Conservation (phyloP, 30 jellyfish, hydroid and myxozoan genomes). For the Cassiopea andromeda region DNA sequence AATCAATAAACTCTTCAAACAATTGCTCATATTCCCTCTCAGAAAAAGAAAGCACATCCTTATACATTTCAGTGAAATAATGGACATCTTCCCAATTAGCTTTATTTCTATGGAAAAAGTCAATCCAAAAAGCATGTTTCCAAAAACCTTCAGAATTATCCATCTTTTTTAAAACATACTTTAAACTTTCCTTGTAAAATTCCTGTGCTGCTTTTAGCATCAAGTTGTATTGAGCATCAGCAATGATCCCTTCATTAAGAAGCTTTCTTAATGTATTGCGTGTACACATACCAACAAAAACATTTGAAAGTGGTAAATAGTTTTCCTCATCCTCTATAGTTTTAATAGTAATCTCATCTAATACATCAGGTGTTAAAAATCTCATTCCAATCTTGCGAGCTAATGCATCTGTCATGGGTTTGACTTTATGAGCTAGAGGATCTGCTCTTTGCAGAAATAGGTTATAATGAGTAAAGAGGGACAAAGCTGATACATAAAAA, state of each 20-base stretch:
- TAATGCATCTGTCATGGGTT: constrained; percentile 47
- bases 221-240: constrained; percentile 28
- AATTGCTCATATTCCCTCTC: constrained; percentile 33
- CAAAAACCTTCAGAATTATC: constrained; percentile 22
- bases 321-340: constrained; percentile 38
- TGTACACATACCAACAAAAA: constrained; percentile 54
- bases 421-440: constrained; percentile 53
- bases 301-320: constrained; percentile 28
- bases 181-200: constrained; percentile 8
- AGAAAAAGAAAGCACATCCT: constrained; percentile 28
- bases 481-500: constrained; percentile 33
- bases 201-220: constrained; percentile 48
- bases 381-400: constrained; percentile 68
- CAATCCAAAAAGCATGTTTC: constrained; percentile 49
- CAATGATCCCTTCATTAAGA: constrained; percentile 60
- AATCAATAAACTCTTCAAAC: constrained; percentile 70
- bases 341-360: constrained; percentile 2
- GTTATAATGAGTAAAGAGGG: constrained; percentile 61
- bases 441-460: constrained; percentile 60
- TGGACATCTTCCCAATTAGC: constrained; percentile 60
- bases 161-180: constrained; percentile 36
- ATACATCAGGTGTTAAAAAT: constrained; percentile 41
- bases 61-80: constrained; percentile 34
- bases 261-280: neutral
- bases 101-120: constrained; percentile 46